Evolutionary conservation across 2,888 invertebrate species (phyloP).

Genomic region (Sesia apiformis): DNA sequence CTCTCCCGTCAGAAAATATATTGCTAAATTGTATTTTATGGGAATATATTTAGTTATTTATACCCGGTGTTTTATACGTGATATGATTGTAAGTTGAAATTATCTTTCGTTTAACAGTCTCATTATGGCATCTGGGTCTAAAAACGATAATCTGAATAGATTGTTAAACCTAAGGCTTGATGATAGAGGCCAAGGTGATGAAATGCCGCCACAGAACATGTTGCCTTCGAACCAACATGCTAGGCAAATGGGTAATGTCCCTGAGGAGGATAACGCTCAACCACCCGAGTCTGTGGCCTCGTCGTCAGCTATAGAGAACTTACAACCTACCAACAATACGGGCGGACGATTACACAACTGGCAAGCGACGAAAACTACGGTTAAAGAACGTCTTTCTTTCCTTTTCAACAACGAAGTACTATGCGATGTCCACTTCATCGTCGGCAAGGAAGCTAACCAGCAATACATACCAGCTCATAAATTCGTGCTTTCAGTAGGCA

Average conservation of each 20-base stretch:
- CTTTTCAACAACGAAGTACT: conserved; percentile 67
- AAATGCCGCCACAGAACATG: conserved; percentile 68
- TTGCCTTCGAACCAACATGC: conserved; percentile 63
- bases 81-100: conserved; percentile 27
- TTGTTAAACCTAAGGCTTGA: conserved; percentile 50
- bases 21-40: neutral
- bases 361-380: conserved; percentile 84
- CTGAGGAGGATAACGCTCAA: conserved; percentile 47
- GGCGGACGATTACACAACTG: conserved; percentile 75
- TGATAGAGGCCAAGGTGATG: conserved; percentile 39
- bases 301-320: conserved; percentile 44
- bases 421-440: conserved; percentile 84
- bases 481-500: conserved; percentile 86
- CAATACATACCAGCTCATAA: conserved; percentile 86
- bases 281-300: conserved; percentile 40
- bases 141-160: conserved; percentile 58
- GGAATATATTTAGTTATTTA: neutral
- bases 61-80: conserved; percentile 6
- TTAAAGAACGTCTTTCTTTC: conserved; percentile 83
- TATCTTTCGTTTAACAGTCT: conserved; percentile 1
- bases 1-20: neutral
- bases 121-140: conserved; percentile 59
- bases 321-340: conserved; percentile 54
- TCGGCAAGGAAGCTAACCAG: conserved; percentile 80
- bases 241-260: conserved; percentile 34